A percentile compares a stretch with the other conserved stretches of the same genome.
Conservation (phyloP, 2,113 vertebrate genomes). For the mouse (Mus musculus) region DNA sequence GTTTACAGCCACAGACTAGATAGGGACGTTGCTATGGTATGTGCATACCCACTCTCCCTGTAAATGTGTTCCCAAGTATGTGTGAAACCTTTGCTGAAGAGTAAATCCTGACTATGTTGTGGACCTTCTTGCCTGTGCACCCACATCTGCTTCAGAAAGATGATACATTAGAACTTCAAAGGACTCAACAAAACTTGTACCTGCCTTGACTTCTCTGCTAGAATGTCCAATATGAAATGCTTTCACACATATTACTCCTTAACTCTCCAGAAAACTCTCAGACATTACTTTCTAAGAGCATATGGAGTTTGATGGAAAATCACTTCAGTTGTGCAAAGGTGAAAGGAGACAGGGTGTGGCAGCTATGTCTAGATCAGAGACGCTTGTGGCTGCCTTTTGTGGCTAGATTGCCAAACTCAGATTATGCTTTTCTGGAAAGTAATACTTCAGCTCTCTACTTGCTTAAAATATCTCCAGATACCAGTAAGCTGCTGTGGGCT, state of each 20-base stretch:
- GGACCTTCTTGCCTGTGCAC: not conserved
- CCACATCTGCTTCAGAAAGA: not conserved
- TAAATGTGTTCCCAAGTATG: not conserved
- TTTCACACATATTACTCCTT: not conserved
- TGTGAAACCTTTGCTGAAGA: not conserved
- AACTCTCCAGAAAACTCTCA: constrained; percentile 24
- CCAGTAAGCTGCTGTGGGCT: not conserved
- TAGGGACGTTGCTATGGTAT: not conserved
- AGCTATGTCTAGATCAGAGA: constrained; percentile 44
- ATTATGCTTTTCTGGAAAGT: constrained; percentile 59
- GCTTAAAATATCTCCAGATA: constrained; percentile 35
- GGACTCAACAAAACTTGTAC: not conserved
- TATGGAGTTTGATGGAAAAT: not conserved
- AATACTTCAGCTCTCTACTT: constrained; percentile 38
- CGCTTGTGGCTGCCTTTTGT: constrained; percentile 33
- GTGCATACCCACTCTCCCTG: not conserved
- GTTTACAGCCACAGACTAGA: fast-evolving
- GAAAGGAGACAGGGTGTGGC: not conserved
- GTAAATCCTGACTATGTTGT: not conserved
- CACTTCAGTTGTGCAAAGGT: not conserved
- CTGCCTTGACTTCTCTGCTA: not conserved
- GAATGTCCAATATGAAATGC: constrained; percentile 37
- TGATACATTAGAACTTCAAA: not conserved
- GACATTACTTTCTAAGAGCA: not conserved
- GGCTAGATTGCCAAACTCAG: constrained; percentile 54